phyloP scores from a whole-genome alignment of 1,140 invertebrate species.

The Drosophila fuyamai region DNA sequence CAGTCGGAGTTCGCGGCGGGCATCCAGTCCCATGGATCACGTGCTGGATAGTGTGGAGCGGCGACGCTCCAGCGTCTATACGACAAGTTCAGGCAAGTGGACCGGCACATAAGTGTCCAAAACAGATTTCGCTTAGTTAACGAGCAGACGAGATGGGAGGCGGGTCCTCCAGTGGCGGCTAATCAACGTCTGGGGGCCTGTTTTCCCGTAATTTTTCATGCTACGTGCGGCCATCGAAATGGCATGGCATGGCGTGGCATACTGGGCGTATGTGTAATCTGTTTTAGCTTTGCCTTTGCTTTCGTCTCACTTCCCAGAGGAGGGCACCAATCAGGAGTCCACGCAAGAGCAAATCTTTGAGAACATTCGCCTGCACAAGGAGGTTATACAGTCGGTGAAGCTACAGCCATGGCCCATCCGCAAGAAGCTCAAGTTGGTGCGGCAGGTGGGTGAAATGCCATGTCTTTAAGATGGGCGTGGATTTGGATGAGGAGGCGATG shows the following conservation, averaged over 20 bases:
- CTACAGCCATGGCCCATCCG: conserved; percentile 95
- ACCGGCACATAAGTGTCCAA: conserved; percentile 31
- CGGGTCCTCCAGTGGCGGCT: conserved; percentile 41
- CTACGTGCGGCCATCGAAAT: conserved; percentile 49
- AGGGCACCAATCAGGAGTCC: conserved; percentile 86
- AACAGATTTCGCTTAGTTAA: conserved; percentile 61
- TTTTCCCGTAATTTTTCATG: conserved; percentile 63
- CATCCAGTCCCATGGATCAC: conserved; percentile 90
- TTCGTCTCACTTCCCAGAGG: conserved; percentile 87
- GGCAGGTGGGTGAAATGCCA: conserved; percentile 87
- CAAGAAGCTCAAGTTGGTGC: conserved; percentile 93
- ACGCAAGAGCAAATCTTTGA: conserved; percentile 95
- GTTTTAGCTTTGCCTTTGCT: conserved; percentile 8
- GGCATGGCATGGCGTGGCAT: conserved; percentile 18
- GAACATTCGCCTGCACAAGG: conserved; percentile 96
- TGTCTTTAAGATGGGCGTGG: conserved; percentile 65
- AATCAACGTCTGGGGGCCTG: conserved; percentile 57
- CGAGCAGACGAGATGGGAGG: conserved; percentile 37
- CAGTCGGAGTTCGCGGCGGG: conserved; percentile 86
- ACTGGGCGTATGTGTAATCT: conserved; percentile 71
- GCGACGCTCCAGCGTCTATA: conserved; percentile 91
- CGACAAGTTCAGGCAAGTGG: conserved; percentile 93
- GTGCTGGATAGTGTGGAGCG: conserved; percentile 85
- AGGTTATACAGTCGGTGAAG: conserved; percentile 94
- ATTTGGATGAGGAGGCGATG: conserved; percentile 89